Percentiles rank a stretch among this genome's conserved stretches.
Evolutionary conservation across 2,888 invertebrate species (phyloP).

Genomic region (Cerceris rybyensis): DNA sequence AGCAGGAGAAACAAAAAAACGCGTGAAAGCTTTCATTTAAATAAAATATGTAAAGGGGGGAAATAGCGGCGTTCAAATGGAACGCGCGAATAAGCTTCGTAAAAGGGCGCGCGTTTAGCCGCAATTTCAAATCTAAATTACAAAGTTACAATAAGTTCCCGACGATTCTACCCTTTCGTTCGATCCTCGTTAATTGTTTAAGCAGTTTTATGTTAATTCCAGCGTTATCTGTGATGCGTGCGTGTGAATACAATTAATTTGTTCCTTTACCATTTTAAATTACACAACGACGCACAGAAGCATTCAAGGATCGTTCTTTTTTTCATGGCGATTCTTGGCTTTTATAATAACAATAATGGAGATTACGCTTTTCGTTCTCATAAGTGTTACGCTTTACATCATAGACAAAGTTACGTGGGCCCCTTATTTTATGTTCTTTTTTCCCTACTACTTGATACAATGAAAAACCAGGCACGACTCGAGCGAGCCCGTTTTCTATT

Average conservation of each 20-base stretch:
- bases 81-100: no score
- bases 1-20: no score
- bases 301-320: slow-evolving; percentile 57
- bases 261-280: no score
- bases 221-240: slow-evolving; percentile 1
- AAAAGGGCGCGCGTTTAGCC: no score
- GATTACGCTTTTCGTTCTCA: slow-evolving; percentile 46
- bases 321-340: slow-evolving; percentile 51
- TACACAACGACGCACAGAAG: no score
- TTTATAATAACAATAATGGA: slow-evolving; percentile 59
- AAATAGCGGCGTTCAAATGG: not conserved
- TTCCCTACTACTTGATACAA: slow-evolving; percentile 69
- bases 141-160: not conserved
- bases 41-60: no score
- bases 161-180: not conserved
- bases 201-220: slow-evolving; percentile 11
- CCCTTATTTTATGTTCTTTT: slow-evolving; percentile 70
- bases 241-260: no score
- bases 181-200: slow-evolving; percentile 4
- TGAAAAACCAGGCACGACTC: slow-evolving; percentile 70
- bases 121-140: not conserved
- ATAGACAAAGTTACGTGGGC: slow-evolving; percentile 75
- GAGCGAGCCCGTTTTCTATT: slow-evolving; percentile 38
- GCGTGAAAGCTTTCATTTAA: no score
- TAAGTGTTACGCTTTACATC: slow-evolving; percentile 57